These are phyloP conservation scores for Aporophyla lueneburgensis DNA, from an alignment of 2,888 invertebrate species.

Conservation along the genomic window DNA sequence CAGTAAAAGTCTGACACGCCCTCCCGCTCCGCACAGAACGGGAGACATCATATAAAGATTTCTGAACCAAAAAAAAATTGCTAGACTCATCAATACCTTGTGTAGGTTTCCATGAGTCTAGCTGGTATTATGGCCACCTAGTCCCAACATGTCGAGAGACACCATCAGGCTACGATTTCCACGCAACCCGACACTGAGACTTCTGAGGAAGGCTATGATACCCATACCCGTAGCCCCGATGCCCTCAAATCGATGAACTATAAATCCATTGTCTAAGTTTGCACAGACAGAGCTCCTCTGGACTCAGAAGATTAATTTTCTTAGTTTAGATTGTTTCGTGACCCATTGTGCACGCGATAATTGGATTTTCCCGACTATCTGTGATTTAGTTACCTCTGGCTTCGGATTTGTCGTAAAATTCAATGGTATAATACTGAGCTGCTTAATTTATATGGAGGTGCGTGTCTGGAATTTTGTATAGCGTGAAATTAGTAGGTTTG, in stretches of 20 bases:
- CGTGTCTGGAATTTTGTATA: slow-evolving; percentile 37
- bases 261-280: slow-evolving; percentile 91
- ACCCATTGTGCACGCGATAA: slow-evolving; percentile 90
- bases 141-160: slow-evolving; percentile 28
- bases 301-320: slow-evolving; percentile 91
- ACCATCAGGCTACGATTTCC: slow-evolving; percentile 32
- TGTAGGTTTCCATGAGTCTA: no score
- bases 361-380: slow-evolving; percentile 89
- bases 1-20: no score
- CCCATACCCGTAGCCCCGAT: slow-evolving; percentile 80
- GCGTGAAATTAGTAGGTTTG: slow-evolving; percentile 31
- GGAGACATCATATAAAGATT: no score
- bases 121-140: no score
- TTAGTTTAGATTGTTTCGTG: slow-evolving; percentile 91
- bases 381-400: slow-evolving; percentile 88
- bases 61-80: no score
- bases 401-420: slow-evolving; percentile 77
- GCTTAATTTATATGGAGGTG: slow-evolving; percentile 55
- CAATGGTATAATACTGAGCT: slow-evolving; percentile 59
- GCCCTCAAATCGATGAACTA: slow-evolving; percentile 90
- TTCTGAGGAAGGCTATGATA: slow-evolving; percentile 71
- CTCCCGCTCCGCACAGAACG: no score
- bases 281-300: slow-evolving; percentile 88
- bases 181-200: slow-evolving; percentile 53
- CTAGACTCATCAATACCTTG: not conserved